Base-by-base conservation (phyloP, 2,113 vertebrate genomes). In the Pseudonaja textilis region DNA sequence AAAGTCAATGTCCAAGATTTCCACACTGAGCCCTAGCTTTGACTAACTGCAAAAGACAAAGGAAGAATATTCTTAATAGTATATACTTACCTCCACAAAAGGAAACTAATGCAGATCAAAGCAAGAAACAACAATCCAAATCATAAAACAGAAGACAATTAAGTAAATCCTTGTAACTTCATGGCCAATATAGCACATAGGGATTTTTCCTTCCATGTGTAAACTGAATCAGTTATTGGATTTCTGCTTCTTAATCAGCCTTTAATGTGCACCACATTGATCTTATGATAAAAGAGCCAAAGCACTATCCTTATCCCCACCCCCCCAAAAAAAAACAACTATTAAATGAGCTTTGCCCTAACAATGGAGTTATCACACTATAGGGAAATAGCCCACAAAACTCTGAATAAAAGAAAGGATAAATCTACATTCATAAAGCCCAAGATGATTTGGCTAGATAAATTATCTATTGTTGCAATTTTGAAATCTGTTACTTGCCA, bases 11-110 rank as follows among this genome's bases (percentile, higher is more conserved):
- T 90, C 47, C n/a, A 87, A 87, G 81, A 64, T n/a, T 90, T 85
- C 56, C 42, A 89, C 10, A 90, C 10, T 93, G 47, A 85, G 89
- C 56, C 22, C 92, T 61, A 86, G 56, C 20, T 93, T 81, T 87
- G 61, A 93, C 42, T 61, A 85, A 90, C 92, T 93, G 81, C 56
- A 90, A 90, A 90, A 93, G 45, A 93, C 74, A 93, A 64, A 93
- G 45, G 16, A 90, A 93, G 39, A 86, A 45, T 61, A 64, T 92
- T 22, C 88, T 61, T 61, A 55, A 90, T 90, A 34, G 64, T 52
- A n/a, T 69, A n/a, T n/a, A n/a, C 8, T 22, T 87, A 69, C n/a
- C 22, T 90, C 74, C 20, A 85, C 18, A 55, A 42, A 64, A 23
- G 29, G 23, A 90, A 34, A 88, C 26, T 55, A 52, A 81, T 54